Percentiles rank a stretch among this genome's conserved stretches.
phyloP scores from a whole-genome alignment of 2,113 vertebrate species.

The Odocoileus hemionus region DNA sequence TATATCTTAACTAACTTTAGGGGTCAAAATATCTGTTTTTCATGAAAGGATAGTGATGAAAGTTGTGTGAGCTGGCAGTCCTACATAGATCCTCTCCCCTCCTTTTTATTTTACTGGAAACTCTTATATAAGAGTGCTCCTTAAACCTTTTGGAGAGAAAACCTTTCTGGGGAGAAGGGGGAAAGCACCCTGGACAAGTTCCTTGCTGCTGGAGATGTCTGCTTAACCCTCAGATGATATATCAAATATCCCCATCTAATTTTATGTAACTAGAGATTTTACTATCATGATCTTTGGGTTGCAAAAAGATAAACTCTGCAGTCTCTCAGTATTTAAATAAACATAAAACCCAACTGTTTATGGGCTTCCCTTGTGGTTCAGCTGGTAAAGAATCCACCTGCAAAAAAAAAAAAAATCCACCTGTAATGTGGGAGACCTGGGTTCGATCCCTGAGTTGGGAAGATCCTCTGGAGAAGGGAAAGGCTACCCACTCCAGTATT shows the following conservation, averaged over 20 bases:
- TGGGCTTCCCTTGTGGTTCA: background rate
- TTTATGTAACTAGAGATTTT: background rate
- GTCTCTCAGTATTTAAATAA: background rate
- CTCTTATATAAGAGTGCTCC: background rate
- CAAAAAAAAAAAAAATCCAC: background rate
- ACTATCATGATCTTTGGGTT: background rate
- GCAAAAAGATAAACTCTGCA: background rate
- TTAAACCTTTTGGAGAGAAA: background rate
- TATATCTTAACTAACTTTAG: background rate
- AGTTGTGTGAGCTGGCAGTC: background rate
- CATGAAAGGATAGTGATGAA: background rate
- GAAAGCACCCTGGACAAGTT: background rate
- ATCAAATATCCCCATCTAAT: background rate
- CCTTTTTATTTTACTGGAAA: background rate
- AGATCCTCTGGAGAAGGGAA: background rate
- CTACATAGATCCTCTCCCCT: background rate
- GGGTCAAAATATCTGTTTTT: background rate
- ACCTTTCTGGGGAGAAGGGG: background rate
- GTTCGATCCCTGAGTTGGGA: background rate
- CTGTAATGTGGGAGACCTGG: background rate
- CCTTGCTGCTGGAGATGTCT: background rate
- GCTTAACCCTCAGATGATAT: background rate
- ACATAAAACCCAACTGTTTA: background rate
- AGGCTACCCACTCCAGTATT: background rate
- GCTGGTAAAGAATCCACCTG: background rate